Evolutionary conservation across 2,888 invertebrate genomes (phyloP).

Genomic region (Diarsia dahlii): DNA sequence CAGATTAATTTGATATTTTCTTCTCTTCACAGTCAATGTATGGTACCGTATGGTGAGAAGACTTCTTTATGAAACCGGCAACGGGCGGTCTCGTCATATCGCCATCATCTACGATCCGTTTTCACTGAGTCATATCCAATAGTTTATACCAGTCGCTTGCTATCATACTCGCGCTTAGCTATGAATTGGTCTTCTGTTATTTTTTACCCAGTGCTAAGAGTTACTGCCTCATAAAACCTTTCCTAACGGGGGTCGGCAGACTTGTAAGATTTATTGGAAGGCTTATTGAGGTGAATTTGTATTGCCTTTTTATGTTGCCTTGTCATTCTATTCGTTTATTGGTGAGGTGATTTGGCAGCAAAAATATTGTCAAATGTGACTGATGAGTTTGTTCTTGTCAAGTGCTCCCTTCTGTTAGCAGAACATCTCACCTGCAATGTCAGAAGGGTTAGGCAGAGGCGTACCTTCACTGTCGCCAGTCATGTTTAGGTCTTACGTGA

Average conservation of each 20-base stretch:
- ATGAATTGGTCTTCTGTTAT: slow-evolving; percentile 34
- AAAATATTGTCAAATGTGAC: slow-evolving; percentile 37
- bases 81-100: too few relatives aligned
- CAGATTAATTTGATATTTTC: too few relatives aligned
- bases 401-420: background rate
- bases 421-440: background rate
- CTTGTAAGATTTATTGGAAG: slow-evolving; percentile 64
- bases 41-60: too few relatives aligned
- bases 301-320: slow-evolving; percentile 50
- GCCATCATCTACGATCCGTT: too few relatives aligned
- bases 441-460: background rate
- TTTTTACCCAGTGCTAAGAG: slow-evolving; percentile 42
- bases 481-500: background rate
- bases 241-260: slow-evolving; percentile 53
- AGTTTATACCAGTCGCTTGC: too few relatives aligned
- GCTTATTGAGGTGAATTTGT: slow-evolving; percentile 66
- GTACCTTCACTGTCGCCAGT: background rate
- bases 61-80: too few relatives aligned
- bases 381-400: slow-evolving; percentile 15
- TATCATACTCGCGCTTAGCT: too few relatives aligned
- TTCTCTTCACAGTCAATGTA: too few relatives aligned
- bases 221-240: slow-evolving; percentile 70
- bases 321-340: slow-evolving; percentile 53
- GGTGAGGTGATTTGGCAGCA: slow-evolving; percentile 32
- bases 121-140: too few relatives aligned